phyloP scores from a whole-genome alignment of 2,888 invertebrate species.

The Lasioglossum lativentre region DNA sequence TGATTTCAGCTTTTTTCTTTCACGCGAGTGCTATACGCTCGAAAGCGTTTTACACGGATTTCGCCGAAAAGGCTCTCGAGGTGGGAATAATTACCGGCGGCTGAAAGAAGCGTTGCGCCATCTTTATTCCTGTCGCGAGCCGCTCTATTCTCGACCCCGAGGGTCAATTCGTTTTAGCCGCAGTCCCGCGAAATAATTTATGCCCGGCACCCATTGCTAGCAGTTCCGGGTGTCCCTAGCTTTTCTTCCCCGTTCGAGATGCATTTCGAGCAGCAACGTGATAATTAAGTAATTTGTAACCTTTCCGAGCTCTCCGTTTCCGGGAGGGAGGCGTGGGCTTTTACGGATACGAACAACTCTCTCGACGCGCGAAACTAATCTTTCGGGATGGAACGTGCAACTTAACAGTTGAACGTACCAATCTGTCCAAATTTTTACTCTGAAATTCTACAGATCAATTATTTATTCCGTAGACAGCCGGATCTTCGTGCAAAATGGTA shows the following conservation, averaged over 20 bases:
- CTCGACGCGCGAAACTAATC: slow-evolving; percentile 3
- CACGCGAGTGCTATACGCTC: neutral
- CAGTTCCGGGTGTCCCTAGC: slow-evolving; percentile 52
- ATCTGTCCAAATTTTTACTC: neutral
- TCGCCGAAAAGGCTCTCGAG: slow-evolving; percentile 54
- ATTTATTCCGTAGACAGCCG: neutral
- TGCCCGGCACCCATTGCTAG: slow-evolving; percentile 50
- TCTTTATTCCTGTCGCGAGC: slow-evolving; percentile 71
- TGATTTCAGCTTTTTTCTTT: slow-evolving; percentile 29
- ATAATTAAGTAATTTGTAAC: slow-evolving; percentile 37
- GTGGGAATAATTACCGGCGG: slow-evolving; percentile 67
- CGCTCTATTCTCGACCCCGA: slow-evolving; percentile 69
- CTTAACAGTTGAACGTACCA: neutral
- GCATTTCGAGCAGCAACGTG: slow-evolving; percentile 28
- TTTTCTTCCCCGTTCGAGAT: slow-evolving; percentile 1
- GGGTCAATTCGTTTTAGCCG: slow-evolving; percentile 70
- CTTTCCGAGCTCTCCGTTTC: slow-evolving; percentile 15
- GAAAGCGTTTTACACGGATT: slow-evolving; percentile 38
- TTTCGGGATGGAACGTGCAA: neutral
- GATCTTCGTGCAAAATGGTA: neutral
- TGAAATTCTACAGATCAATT: neutral
- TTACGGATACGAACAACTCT: slow-evolving; percentile 2
- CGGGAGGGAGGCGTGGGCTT: slow-evolving; percentile 25
- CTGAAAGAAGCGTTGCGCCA: slow-evolving; percentile 44
- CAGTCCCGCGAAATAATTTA: slow-evolving; percentile 68